Percentiles rank a stretch among this genome's conserved stretches.
phyloP scores from a whole-genome alignment of 2,888 invertebrate genomes.

The Homarus gammarus region DNA sequence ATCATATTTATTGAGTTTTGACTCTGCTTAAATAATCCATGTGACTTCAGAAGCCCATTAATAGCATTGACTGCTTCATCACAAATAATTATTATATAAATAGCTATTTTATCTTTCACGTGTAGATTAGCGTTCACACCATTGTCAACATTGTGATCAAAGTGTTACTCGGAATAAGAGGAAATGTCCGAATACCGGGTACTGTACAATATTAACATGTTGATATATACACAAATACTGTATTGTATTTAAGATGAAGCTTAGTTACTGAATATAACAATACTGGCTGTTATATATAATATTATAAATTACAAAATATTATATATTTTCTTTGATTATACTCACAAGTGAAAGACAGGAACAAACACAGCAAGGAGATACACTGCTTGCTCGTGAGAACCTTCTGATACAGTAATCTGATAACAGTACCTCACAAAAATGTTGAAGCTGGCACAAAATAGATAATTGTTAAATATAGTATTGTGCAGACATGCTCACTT shows the following conservation, averaged over 20 bases:
- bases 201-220: background rate
- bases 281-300: background rate
- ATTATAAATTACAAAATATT: background rate
- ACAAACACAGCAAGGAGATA: background rate
- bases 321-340: background rate
- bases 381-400: background rate
- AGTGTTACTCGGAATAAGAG: background rate
- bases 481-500: slow-evolving; percentile 10
- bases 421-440: background rate
- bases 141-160: background rate
- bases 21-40: background rate
- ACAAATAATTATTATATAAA: too few relatives aligned
- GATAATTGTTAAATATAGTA: slow-evolving; percentile 8
- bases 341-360: background rate
- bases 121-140: background rate
- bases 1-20: background rate
- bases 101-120: background rate
- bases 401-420: background rate
- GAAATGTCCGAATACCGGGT: slow-evolving; percentile 16
- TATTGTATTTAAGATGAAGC: background rate
- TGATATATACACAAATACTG: background rate
- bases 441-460: slow-evolving; percentile 1
- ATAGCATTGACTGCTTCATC: background rate
- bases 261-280: background rate
- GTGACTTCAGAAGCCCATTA: background rate